A percentile compares a stretch with the other conserved stretches of the same genome.
Conservation (phyloP, 2,888 invertebrate species). For the Dione vanillae region DNA sequence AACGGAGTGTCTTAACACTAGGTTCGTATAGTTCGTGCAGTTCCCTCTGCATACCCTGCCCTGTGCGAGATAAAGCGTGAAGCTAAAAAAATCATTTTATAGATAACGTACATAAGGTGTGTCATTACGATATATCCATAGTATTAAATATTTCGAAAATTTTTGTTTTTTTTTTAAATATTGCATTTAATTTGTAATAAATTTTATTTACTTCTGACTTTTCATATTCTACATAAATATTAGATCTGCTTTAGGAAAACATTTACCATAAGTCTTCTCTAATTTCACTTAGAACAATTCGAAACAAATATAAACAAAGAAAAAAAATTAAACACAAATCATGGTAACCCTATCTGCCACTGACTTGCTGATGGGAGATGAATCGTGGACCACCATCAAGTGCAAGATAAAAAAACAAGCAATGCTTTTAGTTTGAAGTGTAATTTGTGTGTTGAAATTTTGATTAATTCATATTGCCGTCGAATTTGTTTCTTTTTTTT, state of each 20-base stretch:
- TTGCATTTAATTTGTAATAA: too few relatives aligned
- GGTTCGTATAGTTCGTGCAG: too few relatives aligned
- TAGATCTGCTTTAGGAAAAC: neutral
- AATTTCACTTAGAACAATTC: too few relatives aligned
- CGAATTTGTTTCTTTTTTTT: conserved; percentile 12
- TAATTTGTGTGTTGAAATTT: conserved; percentile 44
- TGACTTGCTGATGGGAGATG: conserved; percentile 37
- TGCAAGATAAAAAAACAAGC: conserved; percentile 40
- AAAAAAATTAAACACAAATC: neutral
- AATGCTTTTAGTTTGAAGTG: conserved; percentile 43
- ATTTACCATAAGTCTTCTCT: neutral
- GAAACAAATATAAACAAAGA: neutral
- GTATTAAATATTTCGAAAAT: neutral
- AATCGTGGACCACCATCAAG: conserved; percentile 42
- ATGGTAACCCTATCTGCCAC: conserved; percentile 39
- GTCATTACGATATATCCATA: conserved; percentile 1
- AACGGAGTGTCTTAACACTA: too few relatives aligned
- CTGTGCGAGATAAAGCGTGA: too few relatives aligned
- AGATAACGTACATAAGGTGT: neutral
- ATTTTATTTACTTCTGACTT: too few relatives aligned
- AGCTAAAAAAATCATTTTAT: too few relatives aligned
- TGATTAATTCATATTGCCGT: conserved; percentile 36
- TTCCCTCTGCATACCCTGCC: too few relatives aligned
- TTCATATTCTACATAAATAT: too few relatives aligned
- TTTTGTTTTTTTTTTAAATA: too few relatives aligned